Evolutionary conservation across 1,140 invertebrate species (phyloP).

Genomic region (Philopotamus ludificatus): DNA sequence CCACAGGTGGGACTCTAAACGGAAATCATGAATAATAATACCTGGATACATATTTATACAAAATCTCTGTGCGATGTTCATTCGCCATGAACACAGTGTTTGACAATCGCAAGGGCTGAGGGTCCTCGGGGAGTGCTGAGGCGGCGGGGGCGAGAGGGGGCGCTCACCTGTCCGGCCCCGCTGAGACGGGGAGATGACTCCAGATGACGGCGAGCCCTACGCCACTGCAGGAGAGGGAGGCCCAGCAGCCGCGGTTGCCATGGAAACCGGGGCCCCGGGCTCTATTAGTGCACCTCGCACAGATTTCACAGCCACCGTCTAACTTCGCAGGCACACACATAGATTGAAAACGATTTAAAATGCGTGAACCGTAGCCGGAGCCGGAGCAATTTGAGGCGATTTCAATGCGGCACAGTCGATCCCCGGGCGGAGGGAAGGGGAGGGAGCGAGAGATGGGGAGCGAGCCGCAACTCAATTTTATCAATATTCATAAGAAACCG

Average conservation of each 20-base stretch:
- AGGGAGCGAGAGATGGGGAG: too few relatives aligned
- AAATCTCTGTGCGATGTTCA: too few relatives aligned
- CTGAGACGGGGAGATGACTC: neutral
- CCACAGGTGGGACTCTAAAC: too few relatives aligned
- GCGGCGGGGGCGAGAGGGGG: neutral
- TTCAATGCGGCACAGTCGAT: too few relatives aligned
- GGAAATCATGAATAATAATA: too few relatives aligned
- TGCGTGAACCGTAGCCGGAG: neutral
- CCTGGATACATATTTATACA: too few relatives aligned
- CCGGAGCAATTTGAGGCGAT: too few relatives aligned
- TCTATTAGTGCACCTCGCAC: slow-evolving; percentile 21
- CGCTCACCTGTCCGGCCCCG: slow-evolving; percentile 1
- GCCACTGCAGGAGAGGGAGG: slow-evolving; percentile 10
- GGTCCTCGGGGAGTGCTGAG: neutral
- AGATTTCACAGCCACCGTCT: slow-evolving; percentile 13
- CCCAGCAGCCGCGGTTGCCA: slow-evolving; percentile 2
- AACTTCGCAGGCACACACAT: neutral
- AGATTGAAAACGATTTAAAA: neutral
- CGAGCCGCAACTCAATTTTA: too few relatives aligned
- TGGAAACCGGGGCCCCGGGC: slow-evolving; percentile 14
- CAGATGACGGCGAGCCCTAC: neutral
- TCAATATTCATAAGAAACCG: too few relatives aligned
- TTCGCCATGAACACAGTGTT: too few relatives aligned
- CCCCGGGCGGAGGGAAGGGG: too few relatives aligned
- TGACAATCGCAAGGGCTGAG: too few relatives aligned